A percentile compares a stretch with the other conserved stretches of the same genome.
phyloP scores from a whole-genome alignment of 2,888 invertebrate genomes.

The Thera obeliscata region DNA sequence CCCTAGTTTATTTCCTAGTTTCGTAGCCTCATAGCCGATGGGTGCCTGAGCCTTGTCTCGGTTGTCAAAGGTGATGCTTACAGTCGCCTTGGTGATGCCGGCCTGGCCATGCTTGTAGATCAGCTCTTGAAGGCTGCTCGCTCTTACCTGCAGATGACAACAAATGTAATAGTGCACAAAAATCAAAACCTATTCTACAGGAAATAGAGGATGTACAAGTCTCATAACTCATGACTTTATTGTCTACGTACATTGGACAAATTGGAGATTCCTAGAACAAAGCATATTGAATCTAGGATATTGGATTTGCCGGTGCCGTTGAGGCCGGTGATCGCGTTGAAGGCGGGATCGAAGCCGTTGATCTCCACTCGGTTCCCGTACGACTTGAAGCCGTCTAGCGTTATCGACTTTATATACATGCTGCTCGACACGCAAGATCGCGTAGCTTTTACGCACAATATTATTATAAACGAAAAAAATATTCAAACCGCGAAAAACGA shows the following conservation, averaged over 20 bases:
- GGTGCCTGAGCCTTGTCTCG: slow-evolving; percentile 91
- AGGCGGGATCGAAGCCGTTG: slow-evolving; percentile 95
- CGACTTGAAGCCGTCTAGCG: slow-evolving; percentile 99
- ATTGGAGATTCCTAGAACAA: slow-evolving; percentile 97
- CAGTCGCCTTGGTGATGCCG: slow-evolving; percentile 97
- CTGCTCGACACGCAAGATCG: slow-evolving; percentile 36
- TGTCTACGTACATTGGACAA: slow-evolving; percentile 90
- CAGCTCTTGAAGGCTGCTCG: slow-evolving; percentile 94
- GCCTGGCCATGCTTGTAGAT: slow-evolving; percentile 99
- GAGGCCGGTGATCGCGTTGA: slow-evolving; percentile 98
- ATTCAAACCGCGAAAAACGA: no score
- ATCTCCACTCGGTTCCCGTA: slow-evolving; percentile 97
- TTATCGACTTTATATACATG: slow-evolving; percentile 96
- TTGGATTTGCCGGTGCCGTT: slow-evolving; percentile 99
- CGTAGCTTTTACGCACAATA: background rate
- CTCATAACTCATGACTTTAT: no score
- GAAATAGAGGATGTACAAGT: no score
- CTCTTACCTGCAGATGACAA: slow-evolving; percentile 89
- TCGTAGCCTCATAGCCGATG: slow-evolving; percentile 96
- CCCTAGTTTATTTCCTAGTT: no score
- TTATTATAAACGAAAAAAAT: no score
- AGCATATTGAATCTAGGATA: slow-evolving; percentile 98
- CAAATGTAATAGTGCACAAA: background rate
- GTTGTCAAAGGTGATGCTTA: slow-evolving; percentile 98
- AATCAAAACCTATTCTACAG: background rate